Evolutionary conservation across 2,797 vertebrate genomes (phyloP), one percentile per base, ranked within the genome.

Genomic region (Atherinosoma microstoma): DNA sequence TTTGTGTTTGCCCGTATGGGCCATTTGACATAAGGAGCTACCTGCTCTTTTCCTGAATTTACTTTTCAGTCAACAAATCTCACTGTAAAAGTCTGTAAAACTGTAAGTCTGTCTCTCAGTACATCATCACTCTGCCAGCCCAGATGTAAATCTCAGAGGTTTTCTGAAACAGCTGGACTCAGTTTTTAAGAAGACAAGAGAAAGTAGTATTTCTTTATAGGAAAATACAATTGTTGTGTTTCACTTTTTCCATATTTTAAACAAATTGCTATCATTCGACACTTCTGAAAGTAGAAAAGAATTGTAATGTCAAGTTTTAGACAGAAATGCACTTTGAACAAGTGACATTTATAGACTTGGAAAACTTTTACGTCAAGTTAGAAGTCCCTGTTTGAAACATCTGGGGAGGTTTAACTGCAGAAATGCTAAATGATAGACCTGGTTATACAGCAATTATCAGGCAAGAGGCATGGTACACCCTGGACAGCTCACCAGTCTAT

Each of bases 1-100:
- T 34, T 73, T 60, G 73, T 61, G 61, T 34, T 27, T 69, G 58
- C 57, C n/a, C n/a, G 38, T 61, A 67, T 13, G 70, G 73, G 32
- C 57, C 16, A 8, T 64, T 63, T 38, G 67, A 61, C 42, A 42
- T 9, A 36, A 42, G 61, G 20, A 11, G 27, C 15, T 49, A 67
- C 40, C 38, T 47, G 29, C 66, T 58, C n/a, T 34, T 49, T 6
- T 47, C 16, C 60, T 20, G 29, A 15, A 56, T 40, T 45, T 30
- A 22, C 29, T 49, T 59, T 58, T 29, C 22, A 64, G 5, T 29
- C 6, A 12, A 57, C 29, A 56, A 34, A 71, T 64, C 20, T 63
- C 38, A 49, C 47, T 58, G 49, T 22, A 64, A 61, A 36, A 32
- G 24, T 27, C 36, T 45, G 7, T 57, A 64, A 45, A 45, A 45